Base-by-base conservation (phyloP, 2,113 vertebrate species). In the Syngnathus scovelli region DNA sequence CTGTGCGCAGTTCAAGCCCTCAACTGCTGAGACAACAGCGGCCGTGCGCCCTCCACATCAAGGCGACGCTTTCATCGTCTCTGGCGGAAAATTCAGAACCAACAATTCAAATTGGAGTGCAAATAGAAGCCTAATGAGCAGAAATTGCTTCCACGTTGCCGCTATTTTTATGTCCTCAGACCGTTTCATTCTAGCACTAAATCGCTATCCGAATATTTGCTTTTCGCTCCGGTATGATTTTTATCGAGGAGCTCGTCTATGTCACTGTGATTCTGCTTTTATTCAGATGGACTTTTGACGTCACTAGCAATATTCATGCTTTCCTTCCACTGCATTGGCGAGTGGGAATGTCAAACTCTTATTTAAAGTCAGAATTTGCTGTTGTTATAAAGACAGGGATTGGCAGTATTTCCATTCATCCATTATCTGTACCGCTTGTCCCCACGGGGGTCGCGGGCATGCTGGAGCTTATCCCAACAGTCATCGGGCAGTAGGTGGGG, bases 81-180 rank as follows among this genome's bases (percentile, higher is more conserved):
- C 72, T 76, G 82, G 70, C 69, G 49, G 64, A 65, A 73, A 89
- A 76, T 89, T 84, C 90, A 88, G 87, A 90, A 92, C 92, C 91
- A 92, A 81, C 90, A 89, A 86, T 84, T 90, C 88, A 91, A 93
- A 90, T 88, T 85, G 80, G 82, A 78, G 79, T 76, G 77, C 83
- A 90, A 92, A 90, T 91, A 93, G 88, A 90, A 89, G 88, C 68
- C 84, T 91, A 92, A 93, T 92, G 93, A 92, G 86, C 90, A 91
- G 89, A 74, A 90, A 91, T 90, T 91, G 86, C 87, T 92, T 92
- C 90, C 89, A 88, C 88, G 90, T 86, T 88, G 38, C 87, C 88
- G 88, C 88, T 88, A 88, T 90, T 84, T 90, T 88, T 82, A 80
- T 66, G 68, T 78, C 5, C 74, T 77, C 78, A 83, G 68, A 70